phyloP scores from a whole-genome alignment of 2,113 vertebrate genomes.

The Riparia riparia region DNA sequence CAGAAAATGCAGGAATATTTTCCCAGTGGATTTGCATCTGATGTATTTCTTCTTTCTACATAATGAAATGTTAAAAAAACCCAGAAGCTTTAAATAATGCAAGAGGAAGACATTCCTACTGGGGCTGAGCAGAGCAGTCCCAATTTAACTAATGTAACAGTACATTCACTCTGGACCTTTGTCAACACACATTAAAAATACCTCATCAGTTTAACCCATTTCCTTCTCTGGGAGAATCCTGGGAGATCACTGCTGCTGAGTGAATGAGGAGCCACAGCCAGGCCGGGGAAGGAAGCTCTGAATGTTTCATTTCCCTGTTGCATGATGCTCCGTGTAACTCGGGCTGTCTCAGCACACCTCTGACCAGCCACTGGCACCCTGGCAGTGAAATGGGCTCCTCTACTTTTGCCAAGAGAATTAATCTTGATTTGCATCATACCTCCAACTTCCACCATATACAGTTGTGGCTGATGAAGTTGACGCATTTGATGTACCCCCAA shows the following conservation, averaged over 20 bases:
- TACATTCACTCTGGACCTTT: constrained; percentile 42
- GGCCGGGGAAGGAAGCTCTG: not conserved
- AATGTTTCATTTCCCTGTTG: not conserved
- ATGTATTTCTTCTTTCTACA: not conserved
- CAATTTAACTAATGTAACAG: not conserved
- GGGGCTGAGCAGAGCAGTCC: not conserved
- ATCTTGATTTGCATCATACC: not conserved
- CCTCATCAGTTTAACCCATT: constrained; percentile 60
- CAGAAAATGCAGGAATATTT: not conserved
- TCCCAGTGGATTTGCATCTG: not conserved
- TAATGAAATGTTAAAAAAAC: not conserved
- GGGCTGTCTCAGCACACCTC: not conserved
- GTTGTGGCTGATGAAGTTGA: not conserved
- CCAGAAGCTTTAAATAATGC: constrained; percentile 39
- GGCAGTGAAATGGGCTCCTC: not conserved
- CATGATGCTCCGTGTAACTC: not conserved
- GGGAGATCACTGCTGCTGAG: not conserved
- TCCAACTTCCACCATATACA: not conserved
- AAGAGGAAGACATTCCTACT: not conserved
- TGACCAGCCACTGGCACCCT: not conserved
- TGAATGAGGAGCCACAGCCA: not conserved
- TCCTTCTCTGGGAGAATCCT: not conserved
- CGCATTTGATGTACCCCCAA: not conserved
- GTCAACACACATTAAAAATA: constrained; percentile 70
- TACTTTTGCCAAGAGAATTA: not conserved